These are phyloP conservation scores for Drosophila suboccidentalis DNA, from an alignment of 2,888 invertebrate species.

Conservation along the genomic window DNA sequence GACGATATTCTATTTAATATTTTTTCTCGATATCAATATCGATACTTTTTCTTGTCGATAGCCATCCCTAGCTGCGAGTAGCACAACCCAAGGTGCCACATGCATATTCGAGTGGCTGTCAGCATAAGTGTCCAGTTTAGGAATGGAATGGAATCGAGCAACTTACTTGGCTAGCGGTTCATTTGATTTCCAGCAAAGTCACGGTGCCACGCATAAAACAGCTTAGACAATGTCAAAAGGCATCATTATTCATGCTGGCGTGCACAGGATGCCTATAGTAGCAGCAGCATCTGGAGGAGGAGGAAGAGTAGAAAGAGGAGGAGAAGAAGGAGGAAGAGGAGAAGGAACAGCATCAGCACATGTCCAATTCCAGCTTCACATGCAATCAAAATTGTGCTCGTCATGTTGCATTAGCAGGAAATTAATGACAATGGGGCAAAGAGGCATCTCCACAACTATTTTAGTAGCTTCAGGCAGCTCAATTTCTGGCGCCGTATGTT, in stretches of 20 bases:
- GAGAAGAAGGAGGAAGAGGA: not conserved
- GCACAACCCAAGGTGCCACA: slow-evolving; percentile 40
- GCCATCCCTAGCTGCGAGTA: not conserved
- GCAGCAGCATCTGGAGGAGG: not conserved
- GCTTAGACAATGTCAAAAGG: slow-evolving; percentile 80
- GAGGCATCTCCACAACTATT: slow-evolving; percentile 1
- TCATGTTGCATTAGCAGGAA: slow-evolving; percentile 62
- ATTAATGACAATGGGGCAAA: slow-evolving; percentile 36
- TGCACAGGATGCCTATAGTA: slow-evolving; percentile 12
- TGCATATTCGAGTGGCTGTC: slow-evolving; percentile 64
- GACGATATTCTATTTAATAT: not conserved
- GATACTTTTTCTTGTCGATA: not conserved
- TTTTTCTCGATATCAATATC: not conserved
- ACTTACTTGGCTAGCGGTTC: slow-evolving; percentile 32
- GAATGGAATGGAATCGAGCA: slow-evolving; percentile 28
- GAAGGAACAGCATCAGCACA: slow-evolving; percentile 19
- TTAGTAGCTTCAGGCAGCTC: slow-evolving; percentile 39
- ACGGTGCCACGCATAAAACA: slow-evolving; percentile 77
- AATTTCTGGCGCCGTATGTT: slow-evolving; percentile 65
- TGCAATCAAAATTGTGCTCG: slow-evolving; percentile 53
- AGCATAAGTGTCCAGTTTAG: slow-evolving; percentile 45
- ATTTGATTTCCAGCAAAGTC: slow-evolving; percentile 73
- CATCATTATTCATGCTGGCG: slow-evolving; percentile 75
- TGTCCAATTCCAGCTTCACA: slow-evolving; percentile 29
- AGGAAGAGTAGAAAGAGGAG: not conserved